A percentile compares a stretch with the other conserved stretches of the same genome.
These are phyloP conservation scores for silkworm (Bombyx mori) DNA, from an alignment of 1,140 invertebrate genomes.

Conservation along the genomic window ASM3026992v2 NC_085113.1:4630001-4630500, in stretches of 20 bases:
- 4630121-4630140: too few species aligned
- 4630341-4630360: conserved; percentile 99
- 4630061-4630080: not conserved
- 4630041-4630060: too few species aligned
- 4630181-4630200: too few species aligned
- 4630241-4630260: too few species aligned
- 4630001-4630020: too few species aligned
- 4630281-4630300: conserved; percentile 96
- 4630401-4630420: conserved; percentile 91
- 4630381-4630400: conserved; percentile 96
- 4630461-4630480: conserved; percentile 92
- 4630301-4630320: conserved; percentile 97
- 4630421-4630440: conserved; percentile 93
- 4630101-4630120: too few species aligned
- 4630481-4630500: conserved; percentile 89
- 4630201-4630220: too few species aligned
- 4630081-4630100: not conserved
- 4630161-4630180: too few species aligned
- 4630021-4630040: too few species aligned
- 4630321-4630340: conserved; percentile 98
- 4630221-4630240: too few species aligned
- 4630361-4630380: conserved; percentile 99
- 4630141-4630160: too few species aligned
- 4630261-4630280: conserved; percentile 77
- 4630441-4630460: conserved; percentile 93